These are phyloP conservation scores for Darevskia mixta DNA, from an alignment of 2,797 vertebrate genomes.

Conservation along the genomic window DNA sequence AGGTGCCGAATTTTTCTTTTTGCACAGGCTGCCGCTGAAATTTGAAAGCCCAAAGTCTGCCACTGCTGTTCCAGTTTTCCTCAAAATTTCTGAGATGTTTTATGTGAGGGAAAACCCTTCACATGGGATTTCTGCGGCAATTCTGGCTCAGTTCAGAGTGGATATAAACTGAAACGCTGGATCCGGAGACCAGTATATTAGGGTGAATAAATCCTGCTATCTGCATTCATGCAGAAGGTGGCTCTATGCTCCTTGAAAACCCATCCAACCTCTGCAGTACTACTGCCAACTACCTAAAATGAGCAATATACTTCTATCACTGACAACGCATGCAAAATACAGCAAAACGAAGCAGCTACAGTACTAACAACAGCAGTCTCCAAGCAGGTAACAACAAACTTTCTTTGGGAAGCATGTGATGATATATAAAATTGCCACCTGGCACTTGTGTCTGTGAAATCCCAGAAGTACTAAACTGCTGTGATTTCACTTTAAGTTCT, in stretches of 20 bases:
- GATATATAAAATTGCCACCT: background rate
- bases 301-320: background rate
- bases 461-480: background rate
- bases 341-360: background rate
- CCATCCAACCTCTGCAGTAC: background rate
- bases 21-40: no score
- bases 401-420: no score
- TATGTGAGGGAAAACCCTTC: background rate
- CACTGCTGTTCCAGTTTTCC: background rate
- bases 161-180: background rate
- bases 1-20: no score
- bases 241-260: background rate
- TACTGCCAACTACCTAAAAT: background rate
- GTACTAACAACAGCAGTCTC: background rate
- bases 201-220: no score
- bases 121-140: background rate
- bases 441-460: background rate
- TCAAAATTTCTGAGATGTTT: background rate
- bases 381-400: no score
- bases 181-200: background rate
- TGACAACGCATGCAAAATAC: background rate
- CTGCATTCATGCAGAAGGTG: background rate
- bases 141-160: no score
- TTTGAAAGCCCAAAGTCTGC: no score
- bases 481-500: background rate